Evolutionary conservation across 2,113 vertebrate genomes (phyloP).

Genomic region (Microtus richardsoni): DNA sequence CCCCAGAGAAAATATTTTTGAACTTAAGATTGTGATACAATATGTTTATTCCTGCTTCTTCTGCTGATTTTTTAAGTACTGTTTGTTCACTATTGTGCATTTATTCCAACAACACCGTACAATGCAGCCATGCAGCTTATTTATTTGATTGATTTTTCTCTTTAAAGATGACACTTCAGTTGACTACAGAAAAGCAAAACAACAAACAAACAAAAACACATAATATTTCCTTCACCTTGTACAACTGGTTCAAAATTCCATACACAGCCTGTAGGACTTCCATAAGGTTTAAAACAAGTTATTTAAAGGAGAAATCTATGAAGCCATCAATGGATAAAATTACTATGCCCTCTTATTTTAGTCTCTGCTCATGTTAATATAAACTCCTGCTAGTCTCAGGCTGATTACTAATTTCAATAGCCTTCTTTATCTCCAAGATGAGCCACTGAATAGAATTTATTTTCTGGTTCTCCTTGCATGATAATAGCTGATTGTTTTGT

Average conservation of each 20-base stretch:
- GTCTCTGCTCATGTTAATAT: neutral
- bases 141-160: neutral
- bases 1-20: neutral
- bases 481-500: neutral
- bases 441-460: neutral
- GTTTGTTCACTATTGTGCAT: neutral
- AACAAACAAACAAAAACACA: too few species aligned
- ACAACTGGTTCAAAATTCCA: neutral
- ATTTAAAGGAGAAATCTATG: neutral
- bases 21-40: too few species aligned
- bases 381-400: neutral
- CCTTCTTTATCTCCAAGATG: neutral
- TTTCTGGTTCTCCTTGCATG: neutral
- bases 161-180: neutral
- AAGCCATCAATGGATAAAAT: neutral
- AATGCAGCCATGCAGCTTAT: neutral
- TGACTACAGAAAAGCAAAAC: neutral
- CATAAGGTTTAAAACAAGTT: neutral
- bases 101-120: neutral
- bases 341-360: neutral
- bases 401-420: neutral
- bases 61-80: neutral
- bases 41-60: neutral
- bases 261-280: neutral
- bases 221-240: neutral